These are phyloP conservation scores for Vulpes lagopus DNA, from an alignment of 2,113 vertebrate species.

Conservation along the genomic window DNA sequence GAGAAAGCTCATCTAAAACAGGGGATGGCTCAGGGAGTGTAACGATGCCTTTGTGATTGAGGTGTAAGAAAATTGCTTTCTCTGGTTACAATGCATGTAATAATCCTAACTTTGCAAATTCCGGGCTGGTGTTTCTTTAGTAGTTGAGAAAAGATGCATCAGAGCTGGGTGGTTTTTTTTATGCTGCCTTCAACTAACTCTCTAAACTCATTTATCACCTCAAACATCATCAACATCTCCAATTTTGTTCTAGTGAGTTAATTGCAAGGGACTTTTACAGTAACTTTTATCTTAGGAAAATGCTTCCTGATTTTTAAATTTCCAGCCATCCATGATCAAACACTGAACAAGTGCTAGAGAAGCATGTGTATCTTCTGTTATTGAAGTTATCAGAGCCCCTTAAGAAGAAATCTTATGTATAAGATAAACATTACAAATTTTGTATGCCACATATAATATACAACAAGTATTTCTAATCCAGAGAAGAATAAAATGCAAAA, in stretches of 20 bases:
- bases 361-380: not conserved
- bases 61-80: not conserved
- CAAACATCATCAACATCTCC: not conserved
- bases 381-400: not conserved
- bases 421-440: slow-evolving; percentile 5
- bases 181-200: not conserved
- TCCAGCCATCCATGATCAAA: slow-evolving; percentile 16
- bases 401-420: slow-evolving; percentile 30
- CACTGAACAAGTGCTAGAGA: not conserved
- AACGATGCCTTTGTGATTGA: not conserved
- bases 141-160: not conserved
- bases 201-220: not conserved
- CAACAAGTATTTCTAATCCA: not conserved
- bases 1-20: not conserved
- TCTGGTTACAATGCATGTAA: not conserved
- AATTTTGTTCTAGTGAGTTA: not conserved
- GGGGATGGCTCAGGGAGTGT: not conserved
- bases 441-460: not conserved
- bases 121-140: not conserved
- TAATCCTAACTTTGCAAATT: not conserved
- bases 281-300: not conserved
- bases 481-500: slow-evolving; percentile 50
- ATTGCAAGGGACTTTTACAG: not conserved
- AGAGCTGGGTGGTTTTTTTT: not conserved
- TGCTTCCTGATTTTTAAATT: slow-evolving; percentile 20